These are phyloP conservation scores for Panopea generosa DNA, from an alignment of 2,888 invertebrate genomes.

Conservation along the genomic window DNA sequence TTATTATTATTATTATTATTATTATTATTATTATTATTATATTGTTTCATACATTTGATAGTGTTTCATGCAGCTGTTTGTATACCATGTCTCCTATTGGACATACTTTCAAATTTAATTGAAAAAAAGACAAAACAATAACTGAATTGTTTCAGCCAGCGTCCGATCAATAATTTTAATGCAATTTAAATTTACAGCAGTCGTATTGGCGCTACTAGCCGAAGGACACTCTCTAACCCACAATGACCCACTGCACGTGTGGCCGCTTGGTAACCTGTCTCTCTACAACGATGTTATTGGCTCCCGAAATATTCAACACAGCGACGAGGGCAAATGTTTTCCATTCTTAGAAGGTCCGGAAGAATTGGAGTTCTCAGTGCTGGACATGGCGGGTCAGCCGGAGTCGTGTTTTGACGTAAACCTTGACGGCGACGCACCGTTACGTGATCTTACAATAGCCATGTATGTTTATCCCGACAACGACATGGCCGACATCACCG, in stretches of 20 bases:
- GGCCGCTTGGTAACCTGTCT: conserved; percentile 57
- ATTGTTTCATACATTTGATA: no score
- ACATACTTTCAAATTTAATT: no score
- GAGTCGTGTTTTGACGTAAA: conserved; percentile 43
- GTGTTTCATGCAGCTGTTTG: no score
- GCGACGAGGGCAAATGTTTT: conserved; percentile 39
- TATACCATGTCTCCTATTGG: no score
- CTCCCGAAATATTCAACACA: conserved; percentile 22
- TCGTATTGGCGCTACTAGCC: no score
- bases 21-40: no score
- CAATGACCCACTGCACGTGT: conserved; percentile 46
- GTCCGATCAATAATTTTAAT: no score
- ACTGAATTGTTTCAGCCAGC: no score
- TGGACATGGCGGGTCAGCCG: conserved; percentile 38
- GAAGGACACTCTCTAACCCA: no score
- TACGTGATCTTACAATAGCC: conserved; percentile 52
- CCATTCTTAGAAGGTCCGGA: conserved; percentile 44
- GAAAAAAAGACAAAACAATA: no score
- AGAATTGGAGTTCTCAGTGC: conserved; percentile 48
- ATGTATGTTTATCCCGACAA: conserved; percentile 54
- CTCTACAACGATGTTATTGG: conserved; percentile 53
- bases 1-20: no score
- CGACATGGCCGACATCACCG: conserved; percentile 51
- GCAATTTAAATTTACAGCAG: no score
- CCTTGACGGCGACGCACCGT: conserved; percentile 27